phyloP scores from a whole-genome alignment of 2,797 vertebrate genomes.

The Sebastes paucispinis region DNA sequence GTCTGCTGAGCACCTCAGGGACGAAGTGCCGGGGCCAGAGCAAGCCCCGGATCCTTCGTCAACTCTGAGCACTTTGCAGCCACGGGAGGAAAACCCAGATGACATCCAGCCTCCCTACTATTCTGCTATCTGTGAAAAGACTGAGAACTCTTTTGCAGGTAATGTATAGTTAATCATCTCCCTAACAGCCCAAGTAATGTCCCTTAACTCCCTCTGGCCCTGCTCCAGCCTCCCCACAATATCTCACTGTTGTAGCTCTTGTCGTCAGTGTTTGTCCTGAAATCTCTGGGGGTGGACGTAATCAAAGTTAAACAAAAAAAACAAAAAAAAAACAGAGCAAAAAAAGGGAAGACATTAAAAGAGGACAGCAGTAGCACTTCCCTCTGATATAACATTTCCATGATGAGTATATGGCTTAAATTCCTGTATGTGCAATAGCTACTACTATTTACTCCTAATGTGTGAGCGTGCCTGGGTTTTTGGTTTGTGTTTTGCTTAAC shows the following conservation, averaged over 20 bases:
- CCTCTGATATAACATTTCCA: slow-evolving; percentile 54
- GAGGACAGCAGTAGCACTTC: slow-evolving; percentile 44
- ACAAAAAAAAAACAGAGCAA: slow-evolving; percentile 52
- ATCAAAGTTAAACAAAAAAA: slow-evolving; percentile 34
- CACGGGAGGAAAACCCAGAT: slow-evolving; percentile 60
- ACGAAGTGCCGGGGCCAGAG: slow-evolving; percentile 18
- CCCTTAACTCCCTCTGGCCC: slow-evolving; percentile 18
- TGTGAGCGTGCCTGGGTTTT: slow-evolving; percentile 47
- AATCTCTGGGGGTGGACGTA: slow-evolving; percentile 69
- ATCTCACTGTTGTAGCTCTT: slow-evolving; percentile 39
- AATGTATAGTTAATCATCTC: slow-evolving; percentile 78
- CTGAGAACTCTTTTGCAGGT: slow-evolving; percentile 86
- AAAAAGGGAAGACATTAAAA: slow-evolving; percentile 36
- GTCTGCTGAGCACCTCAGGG: slow-evolving; percentile 3
- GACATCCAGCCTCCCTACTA: slow-evolving; percentile 78
- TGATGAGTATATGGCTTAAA: slow-evolving; percentile 74
- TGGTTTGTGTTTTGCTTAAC: slow-evolving; percentile 54
- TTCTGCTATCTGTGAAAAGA: slow-evolving; percentile 83
- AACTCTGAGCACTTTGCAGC: slow-evolving; percentile 29
- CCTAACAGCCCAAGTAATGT: slow-evolving; percentile 28
- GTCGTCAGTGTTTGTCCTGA: slow-evolving; percentile 59
- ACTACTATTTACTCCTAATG: slow-evolving; percentile 63
- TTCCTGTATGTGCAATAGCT: slow-evolving; percentile 88
- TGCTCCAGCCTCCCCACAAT: slow-evolving; percentile 16
- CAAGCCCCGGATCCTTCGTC: slow-evolving; percentile 26